A percentile compares a stretch with the other conserved stretches of the same genome.
Conservation (phyloP, 2,797 vertebrate species). For the Potorous gilbertii region DNA sequence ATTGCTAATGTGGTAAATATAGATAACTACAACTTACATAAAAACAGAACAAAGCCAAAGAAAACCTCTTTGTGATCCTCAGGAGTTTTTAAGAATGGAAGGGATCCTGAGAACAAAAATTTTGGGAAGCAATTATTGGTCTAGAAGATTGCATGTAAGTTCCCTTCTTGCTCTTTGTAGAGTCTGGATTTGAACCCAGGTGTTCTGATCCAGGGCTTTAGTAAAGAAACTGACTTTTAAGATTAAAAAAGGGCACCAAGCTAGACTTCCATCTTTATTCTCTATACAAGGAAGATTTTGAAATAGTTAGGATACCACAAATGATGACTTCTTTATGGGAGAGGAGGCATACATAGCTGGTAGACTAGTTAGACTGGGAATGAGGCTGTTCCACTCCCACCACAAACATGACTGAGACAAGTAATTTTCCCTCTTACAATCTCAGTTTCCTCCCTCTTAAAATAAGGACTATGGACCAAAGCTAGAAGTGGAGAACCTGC, state of each 20-base stretch:
- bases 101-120: not conserved
- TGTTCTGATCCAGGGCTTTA: not conserved
- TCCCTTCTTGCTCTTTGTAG: not conserved
- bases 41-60: not conserved
- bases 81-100: not conserved
- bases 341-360: not conserved
- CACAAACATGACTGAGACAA: not conserved
- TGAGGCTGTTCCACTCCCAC: not conserved
- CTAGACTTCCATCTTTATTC: constrained; percentile 15
- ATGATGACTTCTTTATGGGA: not conserved
- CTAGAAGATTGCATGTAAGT: not conserved
- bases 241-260: not conserved
- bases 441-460: not conserved
- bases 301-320: not conserved
- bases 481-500: no score
- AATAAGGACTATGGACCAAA: not conserved
- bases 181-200: not conserved
- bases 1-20: not conserved
- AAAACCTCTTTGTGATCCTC: not conserved
- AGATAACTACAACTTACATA: not conserved
- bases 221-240: not conserved
- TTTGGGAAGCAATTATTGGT: not conserved
- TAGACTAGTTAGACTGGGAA: not conserved
- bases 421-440: not conserved
- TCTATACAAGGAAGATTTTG: not conserved